These are phyloP conservation scores for Hylaeus anthracinus DNA, from an alignment of 1,140 invertebrate genomes.

Conservation along the genomic window DNA sequence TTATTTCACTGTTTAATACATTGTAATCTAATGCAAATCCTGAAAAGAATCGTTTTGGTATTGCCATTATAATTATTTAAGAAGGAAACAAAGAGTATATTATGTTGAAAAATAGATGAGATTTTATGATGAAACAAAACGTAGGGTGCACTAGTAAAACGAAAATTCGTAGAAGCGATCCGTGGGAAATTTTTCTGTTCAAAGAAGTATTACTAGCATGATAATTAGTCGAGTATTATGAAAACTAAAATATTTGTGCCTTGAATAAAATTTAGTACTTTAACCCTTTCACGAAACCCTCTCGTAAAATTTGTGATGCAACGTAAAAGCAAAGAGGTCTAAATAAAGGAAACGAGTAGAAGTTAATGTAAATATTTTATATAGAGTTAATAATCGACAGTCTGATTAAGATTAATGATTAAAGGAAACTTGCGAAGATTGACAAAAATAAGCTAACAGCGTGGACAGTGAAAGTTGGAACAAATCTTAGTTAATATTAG, in stretches of 20 bases:
- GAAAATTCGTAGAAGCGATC: background rate
- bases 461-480: too few species aligned
- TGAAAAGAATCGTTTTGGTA: background rate
- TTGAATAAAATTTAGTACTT: conserved; percentile 35
- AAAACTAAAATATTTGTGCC: conserved; percentile 37
- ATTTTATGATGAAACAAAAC: background rate
- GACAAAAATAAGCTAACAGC: too few species aligned
- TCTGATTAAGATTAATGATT: conserved; percentile 29
- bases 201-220: conserved; percentile 28
- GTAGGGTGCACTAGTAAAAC: background rate
- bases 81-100: background rate
- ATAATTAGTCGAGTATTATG: conserved; percentile 17
- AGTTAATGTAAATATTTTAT: conserved; percentile 30
- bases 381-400: conserved; percentile 27
- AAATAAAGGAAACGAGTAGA: conserved; percentile 14
- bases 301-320: conserved; percentile 28
- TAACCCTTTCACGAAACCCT: conserved; percentile 2
- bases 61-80: background rate
- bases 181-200: background rate
- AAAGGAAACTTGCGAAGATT: background rate
- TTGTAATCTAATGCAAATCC: background rate
- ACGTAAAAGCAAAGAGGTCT: conserved; percentile 15
- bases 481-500: too few species aligned
- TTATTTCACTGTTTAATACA: background rate
- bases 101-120: background rate